These are phyloP conservation scores for Ornithorhynchus anatinus DNA, from an alignment of 2,113 vertebrate species.

Conservation along the genomic window DNA sequence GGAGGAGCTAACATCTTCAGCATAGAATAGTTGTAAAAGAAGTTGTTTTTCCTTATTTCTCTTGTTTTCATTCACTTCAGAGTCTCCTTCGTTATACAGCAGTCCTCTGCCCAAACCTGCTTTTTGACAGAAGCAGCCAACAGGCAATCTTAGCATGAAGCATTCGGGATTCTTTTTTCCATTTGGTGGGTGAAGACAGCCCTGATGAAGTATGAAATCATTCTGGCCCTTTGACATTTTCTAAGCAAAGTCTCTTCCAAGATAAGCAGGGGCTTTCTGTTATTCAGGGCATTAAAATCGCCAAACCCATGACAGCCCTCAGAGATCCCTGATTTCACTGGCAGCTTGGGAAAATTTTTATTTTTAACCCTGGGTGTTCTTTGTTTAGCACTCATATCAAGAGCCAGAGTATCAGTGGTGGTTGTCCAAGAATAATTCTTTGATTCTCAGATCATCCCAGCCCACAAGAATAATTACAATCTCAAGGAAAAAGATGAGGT, in stretches of 20 bases:
- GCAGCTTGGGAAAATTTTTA: slow-evolving; percentile 36
- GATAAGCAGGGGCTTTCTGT: slow-evolving; percentile 31
- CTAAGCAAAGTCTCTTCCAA: slow-evolving; percentile 44
- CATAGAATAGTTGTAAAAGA: too few species aligned
- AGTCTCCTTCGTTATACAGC: background rate
- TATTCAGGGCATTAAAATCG: slow-evolving; percentile 31
- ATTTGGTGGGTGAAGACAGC: background rate
- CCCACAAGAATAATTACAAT: background rate
- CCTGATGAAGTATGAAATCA: slow-evolving; percentile 48
- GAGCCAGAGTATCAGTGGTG: background rate
- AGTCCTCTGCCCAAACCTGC: background rate
- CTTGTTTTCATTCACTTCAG: background rate
- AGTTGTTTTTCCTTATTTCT: background rate
- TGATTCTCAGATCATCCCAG: background rate
- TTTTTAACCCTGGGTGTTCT: slow-evolving; percentile 41
- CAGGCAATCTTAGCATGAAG: background rate
- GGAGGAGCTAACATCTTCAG: too few species aligned
- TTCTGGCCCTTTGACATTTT: slow-evolving; percentile 20
- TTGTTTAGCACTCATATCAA: slow-evolving; percentile 38
- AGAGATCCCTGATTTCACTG: slow-evolving; percentile 40
- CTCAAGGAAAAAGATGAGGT: too few species aligned
- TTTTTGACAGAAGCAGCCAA: background rate
- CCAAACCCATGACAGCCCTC: slow-evolving; percentile 6
- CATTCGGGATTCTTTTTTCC: background rate
- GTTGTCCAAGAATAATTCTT: background rate